Conservation (phyloP, 2,113 vertebrate genomes). For the Anthoscopus minutus region DNA sequence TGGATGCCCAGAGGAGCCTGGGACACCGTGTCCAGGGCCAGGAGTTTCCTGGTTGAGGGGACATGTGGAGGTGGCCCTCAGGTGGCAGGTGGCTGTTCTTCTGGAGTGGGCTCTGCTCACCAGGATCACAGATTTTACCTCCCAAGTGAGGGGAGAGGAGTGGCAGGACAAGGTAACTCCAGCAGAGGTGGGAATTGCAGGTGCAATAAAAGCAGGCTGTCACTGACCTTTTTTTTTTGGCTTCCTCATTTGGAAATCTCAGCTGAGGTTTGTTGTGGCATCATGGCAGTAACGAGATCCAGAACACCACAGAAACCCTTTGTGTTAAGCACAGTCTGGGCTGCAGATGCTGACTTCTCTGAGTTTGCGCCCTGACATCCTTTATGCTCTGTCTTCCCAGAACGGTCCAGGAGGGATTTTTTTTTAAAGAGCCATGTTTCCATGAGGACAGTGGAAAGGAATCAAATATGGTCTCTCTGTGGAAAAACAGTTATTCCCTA, state of each 20-base stretch:
- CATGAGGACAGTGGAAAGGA: background rate
- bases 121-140: background rate
- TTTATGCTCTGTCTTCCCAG: background rate
- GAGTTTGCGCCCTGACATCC: background rate
- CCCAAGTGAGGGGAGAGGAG: background rate
- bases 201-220: background rate
- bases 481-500: background rate
- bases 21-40: background rate
- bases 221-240: background rate
- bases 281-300: background rate
- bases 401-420: background rate
- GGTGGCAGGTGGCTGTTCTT: background rate
- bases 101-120: background rate
- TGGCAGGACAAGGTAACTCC: background rate
- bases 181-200: background rate
- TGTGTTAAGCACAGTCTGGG: background rate
- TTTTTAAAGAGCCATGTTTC: background rate
- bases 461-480: background rate
- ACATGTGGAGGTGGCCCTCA: background rate
- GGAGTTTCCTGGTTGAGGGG: no score
- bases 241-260: background rate
- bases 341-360: background rate
- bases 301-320: background rate
- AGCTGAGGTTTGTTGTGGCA: background rate
- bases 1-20: background rate